Percentiles rank a stretch among this genome's conserved stretches.
Evolutionary conservation across 2,888 invertebrate genomes (phyloP).

Genomic region (Galerucella nymphaeae): DNA sequence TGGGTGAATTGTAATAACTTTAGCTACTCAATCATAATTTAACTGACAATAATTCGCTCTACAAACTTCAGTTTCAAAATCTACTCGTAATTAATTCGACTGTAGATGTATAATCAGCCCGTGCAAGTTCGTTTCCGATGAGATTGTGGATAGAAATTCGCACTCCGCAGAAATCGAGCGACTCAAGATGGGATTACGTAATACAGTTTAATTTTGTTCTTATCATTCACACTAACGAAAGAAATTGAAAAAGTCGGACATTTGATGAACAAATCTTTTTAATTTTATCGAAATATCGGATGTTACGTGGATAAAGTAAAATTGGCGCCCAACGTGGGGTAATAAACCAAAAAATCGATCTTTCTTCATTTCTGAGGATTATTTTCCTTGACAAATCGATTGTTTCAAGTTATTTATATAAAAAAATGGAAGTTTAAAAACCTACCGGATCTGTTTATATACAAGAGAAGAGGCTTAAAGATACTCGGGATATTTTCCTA

Average conservation of each 20-base stretch:
- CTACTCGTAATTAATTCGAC: slow-evolving; percentile 30
- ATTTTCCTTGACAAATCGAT: not conserved
- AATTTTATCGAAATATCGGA: too few relatives aligned
- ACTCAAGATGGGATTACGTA: slow-evolving; percentile 31
- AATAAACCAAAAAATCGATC: too few relatives aligned
- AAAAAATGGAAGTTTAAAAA: not conserved
- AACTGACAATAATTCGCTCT: slow-evolving; percentile 26
- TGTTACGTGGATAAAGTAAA: too few relatives aligned
- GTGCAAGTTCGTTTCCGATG: slow-evolving; percentile 34
- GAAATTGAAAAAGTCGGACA: too few relatives aligned
- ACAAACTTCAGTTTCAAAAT: slow-evolving; percentile 29
- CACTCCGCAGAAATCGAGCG: slow-evolving; percentile 32
- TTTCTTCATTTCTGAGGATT: not conserved
- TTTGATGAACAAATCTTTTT: too few relatives aligned
- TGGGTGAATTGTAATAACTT: not conserved
- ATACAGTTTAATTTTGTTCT: slow-evolving; percentile 2
- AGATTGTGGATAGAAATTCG: slow-evolving; percentile 34
- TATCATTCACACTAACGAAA: not conserved
- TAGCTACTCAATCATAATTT: slow-evolving; percentile 24
- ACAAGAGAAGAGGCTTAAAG: slow-evolving; percentile 1
- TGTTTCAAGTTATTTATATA: not conserved
- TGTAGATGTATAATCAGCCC: slow-evolving; percentile 31
- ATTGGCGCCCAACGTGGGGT: too few relatives aligned
- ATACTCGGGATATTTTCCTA: not conserved
- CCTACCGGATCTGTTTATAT: not conserved